Percentiles rank a stretch among this genome's conserved stretches.
phyloP scores from a whole-genome alignment of 37 sponge, comb jelly and placozoan species.

The Eunapius fragilis region DNA sequence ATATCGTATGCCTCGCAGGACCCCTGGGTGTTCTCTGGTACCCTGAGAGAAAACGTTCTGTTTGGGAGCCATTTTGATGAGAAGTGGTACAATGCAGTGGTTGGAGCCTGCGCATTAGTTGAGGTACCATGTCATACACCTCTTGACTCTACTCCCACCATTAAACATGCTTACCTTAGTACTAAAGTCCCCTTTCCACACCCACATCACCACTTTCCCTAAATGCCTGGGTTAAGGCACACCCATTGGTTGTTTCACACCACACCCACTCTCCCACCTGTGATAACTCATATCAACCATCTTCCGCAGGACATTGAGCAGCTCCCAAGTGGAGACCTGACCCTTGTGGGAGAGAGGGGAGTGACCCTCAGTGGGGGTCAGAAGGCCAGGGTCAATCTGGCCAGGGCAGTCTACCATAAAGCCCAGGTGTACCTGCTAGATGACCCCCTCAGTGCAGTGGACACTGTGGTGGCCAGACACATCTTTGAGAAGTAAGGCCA shows the following conservation, averaged over 20 bases:
- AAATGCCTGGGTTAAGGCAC: too few species aligned
- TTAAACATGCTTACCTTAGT: too few species aligned
- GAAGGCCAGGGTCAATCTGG: slow-evolving; percentile 90
- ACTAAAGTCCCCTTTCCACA: too few species aligned
- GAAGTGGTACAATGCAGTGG: slow-evolving; percentile 44
- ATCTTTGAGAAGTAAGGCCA: slow-evolving; percentile 65
- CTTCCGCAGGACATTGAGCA: slow-evolving; percentile 68
- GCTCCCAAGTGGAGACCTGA: slow-evolving; percentile 77
- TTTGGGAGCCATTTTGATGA: slow-evolving; percentile 44
- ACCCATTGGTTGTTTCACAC: too few species aligned
- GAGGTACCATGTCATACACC: too few species aligned
- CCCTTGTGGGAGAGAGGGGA: slow-evolving; percentile 89
- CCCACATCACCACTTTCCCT: too few species aligned
- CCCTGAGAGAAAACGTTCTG: slow-evolving; percentile 75
- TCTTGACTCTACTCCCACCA: too few species aligned
- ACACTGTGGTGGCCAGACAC: slow-evolving; percentile 66
- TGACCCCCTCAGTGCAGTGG: slow-evolving; percentile 91
- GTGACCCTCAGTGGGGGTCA: slow-evolving; percentile 95
- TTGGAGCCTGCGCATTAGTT: slow-evolving; percentile 58
- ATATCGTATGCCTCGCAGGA: slow-evolving; percentile 67
- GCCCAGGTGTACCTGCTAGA: slow-evolving; percentile 83
- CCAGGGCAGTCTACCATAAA: slow-evolving; percentile 76
- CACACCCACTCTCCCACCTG: too few species aligned
- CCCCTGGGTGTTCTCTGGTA: slow-evolving; percentile 79
- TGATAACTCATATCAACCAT: too few species aligned